Base-by-base conservation (phyloP, 2,113 vertebrate species). In the Macroglossus sobrinus region DNA sequence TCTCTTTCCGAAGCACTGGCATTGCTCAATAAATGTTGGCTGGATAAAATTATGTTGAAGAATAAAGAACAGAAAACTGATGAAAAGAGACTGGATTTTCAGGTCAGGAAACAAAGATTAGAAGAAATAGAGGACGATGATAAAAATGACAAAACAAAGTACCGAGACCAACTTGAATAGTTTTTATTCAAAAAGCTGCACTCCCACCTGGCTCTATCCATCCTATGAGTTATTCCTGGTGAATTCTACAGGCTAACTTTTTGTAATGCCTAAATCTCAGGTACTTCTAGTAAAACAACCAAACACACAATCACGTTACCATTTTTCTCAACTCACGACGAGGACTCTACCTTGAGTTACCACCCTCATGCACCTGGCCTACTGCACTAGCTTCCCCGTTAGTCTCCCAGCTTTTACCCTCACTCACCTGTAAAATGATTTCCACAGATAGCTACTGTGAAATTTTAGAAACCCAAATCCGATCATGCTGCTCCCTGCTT, bases 141-240 rank as follows among this genome's bases (percentile, higher is more conserved):
- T 33, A 53, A 82, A 87, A 96, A 94, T 13, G 75, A 35, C 26
- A 71, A 61, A 93, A 80, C n/a, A 64, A 91, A 94, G 21, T 53
- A 68, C 1, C 38, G 7, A 33, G 16, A 79, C 43, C 16, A 89
- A 79, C 35, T 40, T 28, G 13, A 3, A 28, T 66, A 68, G 50
- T 76, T 94, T 87, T 79, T 16, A 91, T 71, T 7, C 26, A 72
- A 80, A 72, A 87, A 71, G 71, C 21, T 45, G 16, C 6, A 79
- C 7, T 11, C 59, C n/a, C 35, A 22, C 18, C 13, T 61, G 6
- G 22, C 4, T 69, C 86, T 38, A 43, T 9, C 68, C 11, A 75
- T 35, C 19, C 43, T 50, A 64, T 53, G 4, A 78, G 35, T 53
- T 85, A 38, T 38, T 50, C 40, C 24, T 88, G 50, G 21, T 79